These are phyloP conservation scores for Ommatoiulus sabulosus DNA, from an alignment of 2,888 invertebrate genomes.

Conservation along the genomic window DNA sequence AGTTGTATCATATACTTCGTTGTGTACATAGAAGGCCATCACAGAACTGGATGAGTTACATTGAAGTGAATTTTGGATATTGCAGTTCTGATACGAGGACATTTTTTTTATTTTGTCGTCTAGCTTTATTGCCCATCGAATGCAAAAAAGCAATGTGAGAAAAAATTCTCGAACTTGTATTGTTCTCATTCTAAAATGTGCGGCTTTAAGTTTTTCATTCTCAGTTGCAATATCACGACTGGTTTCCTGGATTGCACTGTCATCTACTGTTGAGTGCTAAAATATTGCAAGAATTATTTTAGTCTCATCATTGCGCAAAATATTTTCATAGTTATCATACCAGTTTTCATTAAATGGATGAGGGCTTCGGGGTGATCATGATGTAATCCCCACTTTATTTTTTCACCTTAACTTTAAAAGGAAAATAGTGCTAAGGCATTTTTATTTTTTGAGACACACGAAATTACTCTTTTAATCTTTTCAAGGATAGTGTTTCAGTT, in stretches of 20 bases:
- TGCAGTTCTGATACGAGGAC: conserved; percentile 23
- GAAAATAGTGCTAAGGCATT: neutral
- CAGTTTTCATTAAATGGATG: neutral
- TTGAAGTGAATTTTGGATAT: neutral
- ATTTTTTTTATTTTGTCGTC: conserved; percentile 11
- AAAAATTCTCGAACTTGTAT: neutral
- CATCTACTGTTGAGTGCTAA: neutral
- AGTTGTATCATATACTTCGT: conserved; percentile 38
- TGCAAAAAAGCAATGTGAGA: neutral
- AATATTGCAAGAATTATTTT: neutral
- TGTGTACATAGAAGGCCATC: neutral
- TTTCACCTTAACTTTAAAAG: neutral
- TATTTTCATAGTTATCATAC: neutral
- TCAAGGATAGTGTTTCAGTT: too few species aligned
- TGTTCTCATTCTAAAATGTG: conserved; percentile 9
- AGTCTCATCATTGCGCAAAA: neutral
- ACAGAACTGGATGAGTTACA: neutral
- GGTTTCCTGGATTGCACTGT: neutral
- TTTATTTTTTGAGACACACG: neutral
- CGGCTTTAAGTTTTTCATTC: neutral
- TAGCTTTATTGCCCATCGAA: neutral
- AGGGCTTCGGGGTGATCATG: neutral
- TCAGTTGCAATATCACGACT: neutral
- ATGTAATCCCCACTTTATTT: neutral
- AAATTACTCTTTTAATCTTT: neutral